phyloP scores from a whole-genome alignment of 2,888 invertebrate genomes.

The Norana najaformis region DNA sequence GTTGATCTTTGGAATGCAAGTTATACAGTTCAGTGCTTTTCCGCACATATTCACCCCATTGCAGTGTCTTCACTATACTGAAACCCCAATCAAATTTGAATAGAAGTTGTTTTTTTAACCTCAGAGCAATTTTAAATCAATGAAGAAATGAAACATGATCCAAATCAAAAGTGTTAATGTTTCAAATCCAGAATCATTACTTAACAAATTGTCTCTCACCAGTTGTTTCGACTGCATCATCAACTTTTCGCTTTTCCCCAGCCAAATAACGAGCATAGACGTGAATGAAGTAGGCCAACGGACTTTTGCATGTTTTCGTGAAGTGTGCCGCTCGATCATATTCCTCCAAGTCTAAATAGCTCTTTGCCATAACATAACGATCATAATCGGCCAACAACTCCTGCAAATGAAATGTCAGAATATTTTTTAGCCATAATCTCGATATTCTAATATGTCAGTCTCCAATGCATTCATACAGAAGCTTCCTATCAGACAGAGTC shows the following conservation, averaged over 20 bases:
- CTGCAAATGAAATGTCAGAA: conserved; percentile 27
- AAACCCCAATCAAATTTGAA: not conserved
- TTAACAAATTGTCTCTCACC: conserved; percentile 58
- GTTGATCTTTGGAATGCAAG: not conserved
- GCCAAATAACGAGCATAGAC: conserved; percentile 84
- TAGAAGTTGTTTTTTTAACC: no score
- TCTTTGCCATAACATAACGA: conserved; percentile 78
- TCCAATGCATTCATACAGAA: no score
- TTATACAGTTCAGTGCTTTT: no score
- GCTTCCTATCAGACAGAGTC: no score
- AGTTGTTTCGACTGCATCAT: conserved; percentile 74
- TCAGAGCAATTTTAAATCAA: not conserved
- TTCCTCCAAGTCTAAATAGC: conserved; percentile 86
- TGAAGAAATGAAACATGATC: not conserved
- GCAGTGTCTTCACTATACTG: no score
- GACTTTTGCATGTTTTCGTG: conserved; percentile 53
- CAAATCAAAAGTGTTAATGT: not conserved
- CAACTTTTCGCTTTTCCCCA: conserved; percentile 84
- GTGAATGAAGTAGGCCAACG: conserved; percentile 79
- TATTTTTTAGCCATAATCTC: not conserved
- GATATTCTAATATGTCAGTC: not conserved
- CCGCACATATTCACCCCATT: no score
- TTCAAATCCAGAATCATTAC: not conserved
- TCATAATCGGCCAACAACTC: conserved; percentile 68
- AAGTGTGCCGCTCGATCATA: conserved; percentile 71